Base-by-base conservation (phyloP, 2,888 invertebrate genomes). In the Brenthis ino region DNA sequence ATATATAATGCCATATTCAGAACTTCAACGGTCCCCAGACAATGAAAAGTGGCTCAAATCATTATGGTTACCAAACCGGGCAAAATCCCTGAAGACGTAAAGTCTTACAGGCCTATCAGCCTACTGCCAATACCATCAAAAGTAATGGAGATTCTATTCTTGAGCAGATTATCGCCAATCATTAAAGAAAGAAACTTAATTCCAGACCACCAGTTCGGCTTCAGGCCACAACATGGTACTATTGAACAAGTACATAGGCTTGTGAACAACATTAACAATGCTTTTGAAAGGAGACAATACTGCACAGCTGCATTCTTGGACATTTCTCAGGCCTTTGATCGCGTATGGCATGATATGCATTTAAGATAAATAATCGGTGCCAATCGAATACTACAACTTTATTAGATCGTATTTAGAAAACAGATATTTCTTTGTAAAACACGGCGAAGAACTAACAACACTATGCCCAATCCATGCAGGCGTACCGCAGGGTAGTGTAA, bases 31-130 rank as follows among this genome's bases (percentile, higher is more conserved):
- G 61, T 65, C 24, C 73, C 78, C 1, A 28, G 6, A 0, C 60
- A 72, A 28, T 79, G 76, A 75, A 77, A 77, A 65, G 63, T 77
- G 0, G 73, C 77, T 0, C 70, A 72, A 53, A 68, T 78, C 1
- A 65, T 71, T 2, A 77, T 78, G 76, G 57, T 77, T 11, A 68
- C 56, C 8, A 79, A 77, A 66, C 66, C 68, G 16, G 77, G 75
- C 1, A 77, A 77, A 58, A 67, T 68, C 11, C 20, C 57, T 3
- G 13, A 75, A 20, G 70, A 72, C n/a, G 54, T 53, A 5, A 65
- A 57, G 6, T 75, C 73, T 11, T 77, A 78, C 57, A 66, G 76
- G 57, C 75, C 75, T 0, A 76, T 76, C 11, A 77, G 75, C 47
- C 67, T 77, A 11, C 48, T 64, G 3, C 64, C 70, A 28, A 57